Evolutionary conservation across 1,140 invertebrate species (phyloP), one percentile per base, ranked within the genome.

Genomic region (Pygmarrhopalites habei): DNA sequence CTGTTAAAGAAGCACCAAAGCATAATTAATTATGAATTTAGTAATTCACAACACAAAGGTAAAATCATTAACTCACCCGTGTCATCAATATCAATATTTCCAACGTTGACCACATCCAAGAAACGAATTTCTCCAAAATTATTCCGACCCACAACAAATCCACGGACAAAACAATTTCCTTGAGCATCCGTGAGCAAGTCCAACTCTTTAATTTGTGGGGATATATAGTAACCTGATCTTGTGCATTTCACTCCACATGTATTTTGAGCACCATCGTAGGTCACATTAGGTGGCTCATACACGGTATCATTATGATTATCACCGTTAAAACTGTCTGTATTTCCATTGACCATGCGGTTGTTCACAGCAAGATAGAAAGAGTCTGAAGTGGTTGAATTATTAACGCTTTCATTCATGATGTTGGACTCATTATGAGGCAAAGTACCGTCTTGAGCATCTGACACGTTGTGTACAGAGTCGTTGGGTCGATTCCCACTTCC

Each of bases 81-180:
- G 70, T 90, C 85, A 77, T 97, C 93, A 7, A 97, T 75, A 78
- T 97, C 90, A 19, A 98, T 72, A 10, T 86, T 87, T 25, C 87
- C 82, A n/a, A 98, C 85, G 75, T 97, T 88, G 63, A 95, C 86
- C 25, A 84, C 81, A 65, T 90, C 88, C 29, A 86, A 84, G 74
- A 92, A 99, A 74, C 82, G 90, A 0, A 99, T 88, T 76, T 89
- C 91, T 25, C 96, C 95, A 76, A 93, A 98, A 47, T 90, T 89
- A 60, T 86, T 80, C 17, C 95, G 81, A 0, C 93, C 94, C 53
- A 98, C 81, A 0, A 89, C 92, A 66, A 98, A 90, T 67, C 92
- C 85, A n/a, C 90, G 85, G 14, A 97, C 87, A 30, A 90, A 77
- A 74, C 92, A 96, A 29, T 79, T 79, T 1, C 88, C 87, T 74